Base-by-base conservation (phyloP, 2,113 vertebrate species). In the Delphinapterus leucas region DNA sequence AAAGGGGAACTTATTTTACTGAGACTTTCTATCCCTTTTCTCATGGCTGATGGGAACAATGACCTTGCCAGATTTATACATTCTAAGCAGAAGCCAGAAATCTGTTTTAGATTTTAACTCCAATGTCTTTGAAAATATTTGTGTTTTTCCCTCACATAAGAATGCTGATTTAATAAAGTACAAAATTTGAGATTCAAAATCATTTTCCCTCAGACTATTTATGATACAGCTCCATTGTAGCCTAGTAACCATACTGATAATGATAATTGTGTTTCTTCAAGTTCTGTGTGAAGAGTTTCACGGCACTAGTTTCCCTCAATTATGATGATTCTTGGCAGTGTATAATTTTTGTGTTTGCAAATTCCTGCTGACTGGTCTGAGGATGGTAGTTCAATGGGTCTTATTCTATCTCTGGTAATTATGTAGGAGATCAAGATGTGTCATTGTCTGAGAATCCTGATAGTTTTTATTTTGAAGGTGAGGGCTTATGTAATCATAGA, bases 151-250 rank as follows among this genome's bases (percentile, higher is more conserved):
- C 14, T 93, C n/a, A 26, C 33, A 41, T 36, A 33, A 33, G 33
- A 96, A 79, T 84, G 33, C n/a, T 89, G 68, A 84, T 79, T 90
- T 95, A 87, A 55, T 28, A 58, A 73, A 81, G 73, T 55, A 73
- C 4, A 88, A 70, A 58, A 87, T 81, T 65, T 71, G 36, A 73
- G 41, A 36, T 80, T 87, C 17, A 80, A 95, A 87, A 65, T 73
- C 0, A 13, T 80, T 86, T 86, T 73, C 21, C 36, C 13, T 86
- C 28, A 55, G 73, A 55, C 41, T 63, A n/a, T 71, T 90, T 68
- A 11, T 70, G 11, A 71, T 60, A 10, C 2, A 28, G 8, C n/a
- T 81, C 13, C 55, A 31, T 36, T 28, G 23, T 65, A 44, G 31
- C 12, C 65, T 44, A 87, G 55, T 28, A 91, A 53, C 55, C n/a